phyloP scores from a whole-genome alignment of 2,888 invertebrate genomes.

The Cepaea hortensis region DNA sequence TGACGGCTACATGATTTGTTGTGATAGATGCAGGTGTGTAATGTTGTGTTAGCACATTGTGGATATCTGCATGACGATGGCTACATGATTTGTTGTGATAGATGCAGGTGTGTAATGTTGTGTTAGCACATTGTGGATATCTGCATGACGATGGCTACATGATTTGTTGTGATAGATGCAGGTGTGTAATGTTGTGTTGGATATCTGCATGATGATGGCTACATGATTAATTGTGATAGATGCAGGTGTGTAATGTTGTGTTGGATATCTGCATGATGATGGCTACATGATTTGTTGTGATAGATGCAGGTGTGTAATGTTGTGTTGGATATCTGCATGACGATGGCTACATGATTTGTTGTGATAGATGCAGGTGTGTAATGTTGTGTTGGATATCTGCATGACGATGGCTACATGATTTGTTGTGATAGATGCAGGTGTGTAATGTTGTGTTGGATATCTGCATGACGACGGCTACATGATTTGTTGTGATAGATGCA shows the following conservation, averaged over 20 bases:
- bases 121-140: too few species aligned
- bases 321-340: slow-evolving; percentile 95
- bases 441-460: slow-evolving; percentile 82
- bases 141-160: slow-evolving; percentile 99
- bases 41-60: too few species aligned
- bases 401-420: slow-evolving; percentile 99
- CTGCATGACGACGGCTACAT: slow-evolving; percentile 99
- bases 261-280: slow-evolving; percentile 94
- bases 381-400: slow-evolving; percentile 83
- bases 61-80: too few species aligned
- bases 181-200: too few species aligned
- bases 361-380: slow-evolving; percentile 91
- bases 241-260: slow-evolving; percentile 83
- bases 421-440: slow-evolving; percentile 95
- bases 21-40: too few species aligned
- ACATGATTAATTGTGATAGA: slow-evolving; percentile 98
- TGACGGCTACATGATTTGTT: too few species aligned
- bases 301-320: slow-evolving; percentile 91
- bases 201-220: slow-evolving; percentile 96
- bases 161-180: too few species aligned
- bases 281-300: slow-evolving; percentile 99
- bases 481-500: too few species aligned
- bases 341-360: slow-evolving; percentile 99
- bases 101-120: too few species aligned
- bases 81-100: too few species aligned